phyloP scores from a whole-genome alignment of 2,888 invertebrate species.

The Meteorus colon region DNA sequence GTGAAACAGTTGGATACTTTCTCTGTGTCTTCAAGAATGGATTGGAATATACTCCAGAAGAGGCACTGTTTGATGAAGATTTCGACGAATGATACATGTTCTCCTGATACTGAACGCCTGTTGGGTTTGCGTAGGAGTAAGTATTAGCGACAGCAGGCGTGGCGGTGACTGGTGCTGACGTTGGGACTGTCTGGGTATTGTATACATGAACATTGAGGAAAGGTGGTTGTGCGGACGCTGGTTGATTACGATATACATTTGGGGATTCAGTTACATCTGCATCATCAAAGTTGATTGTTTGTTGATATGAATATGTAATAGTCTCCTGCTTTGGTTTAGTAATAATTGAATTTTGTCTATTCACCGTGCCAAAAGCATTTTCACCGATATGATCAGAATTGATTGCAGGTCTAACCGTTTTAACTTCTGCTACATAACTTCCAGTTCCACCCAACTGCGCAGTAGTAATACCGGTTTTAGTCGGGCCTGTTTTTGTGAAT shows the following conservation, averaged over 20 bases:
- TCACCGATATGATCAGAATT: conserved; percentile 64
- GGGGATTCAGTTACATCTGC: conserved; percentile 34
- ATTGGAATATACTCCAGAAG: conserved; percentile 37
- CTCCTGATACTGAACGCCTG: conserved; percentile 39
- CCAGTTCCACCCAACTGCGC: conserved; percentile 68
- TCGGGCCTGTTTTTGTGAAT: conserved; percentile 69
- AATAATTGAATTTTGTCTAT: conserved; percentile 46
- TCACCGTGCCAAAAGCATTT: conserved; percentile 63
- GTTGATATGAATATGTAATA: conserved; percentile 50
- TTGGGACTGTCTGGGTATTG: conserved; percentile 54
- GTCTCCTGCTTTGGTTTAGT: neutral
- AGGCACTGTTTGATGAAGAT: conserved; percentile 42
- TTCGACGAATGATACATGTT: conserved; percentile 44
- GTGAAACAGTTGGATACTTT: conserved; percentile 46
- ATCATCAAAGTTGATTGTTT: conserved; percentile 44
- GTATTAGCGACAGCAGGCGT: conserved; percentile 50
- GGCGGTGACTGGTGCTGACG: conserved; percentile 49
- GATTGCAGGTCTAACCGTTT: conserved; percentile 53
- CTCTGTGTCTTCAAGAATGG: conserved; percentile 36
- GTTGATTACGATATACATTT: conserved; percentile 25
- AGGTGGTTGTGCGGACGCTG: conserved; percentile 54
- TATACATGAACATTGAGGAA: conserved; percentile 59
- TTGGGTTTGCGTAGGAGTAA: conserved; percentile 50
- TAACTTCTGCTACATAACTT: conserved; percentile 63
- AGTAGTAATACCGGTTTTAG: conserved; percentile 67